Conservation (phyloP, 2,888 invertebrate genomes). For the Rhimphoctona megacephalus region DNA sequence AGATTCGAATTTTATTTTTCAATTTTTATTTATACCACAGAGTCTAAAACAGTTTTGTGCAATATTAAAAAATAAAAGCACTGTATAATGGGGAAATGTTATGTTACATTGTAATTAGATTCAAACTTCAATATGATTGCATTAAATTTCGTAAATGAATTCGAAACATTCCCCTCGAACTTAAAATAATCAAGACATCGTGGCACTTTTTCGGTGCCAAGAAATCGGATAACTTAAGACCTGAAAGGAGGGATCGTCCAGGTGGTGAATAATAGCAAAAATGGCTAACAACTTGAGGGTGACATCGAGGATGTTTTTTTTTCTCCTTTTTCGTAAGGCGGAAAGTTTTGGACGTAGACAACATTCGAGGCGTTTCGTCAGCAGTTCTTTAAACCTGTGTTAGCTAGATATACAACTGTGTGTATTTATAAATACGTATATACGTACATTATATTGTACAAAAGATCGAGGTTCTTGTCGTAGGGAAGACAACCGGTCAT, state of each 20-base stretch:
- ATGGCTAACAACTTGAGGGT: background rate
- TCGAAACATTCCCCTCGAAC: background rate
- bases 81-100: no score
- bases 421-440: background rate
- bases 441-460: conserved; percentile 6
- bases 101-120: no score
- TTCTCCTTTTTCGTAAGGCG: conserved; percentile 5
- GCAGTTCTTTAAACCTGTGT: background rate
- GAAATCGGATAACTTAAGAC: conserved; percentile 9
- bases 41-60: no score
- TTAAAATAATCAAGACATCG: background rate
- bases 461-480: conserved; percentile 45
- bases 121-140: no score
- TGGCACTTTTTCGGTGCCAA: conserved; percentile 2
- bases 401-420: background rate
- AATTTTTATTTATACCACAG: no score
- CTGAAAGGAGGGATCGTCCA: conserved; percentile 25
- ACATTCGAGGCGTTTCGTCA: conserved; percentile 6
- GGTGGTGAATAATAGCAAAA: conserved; percentile 31
- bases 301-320: background rate
- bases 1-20: no score
- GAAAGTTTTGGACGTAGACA: conserved; percentile 19
- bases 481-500: conserved; percentile 62
- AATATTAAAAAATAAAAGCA: no score
- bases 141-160: no score